Conservation (phyloP, 2,113 vertebrate genomes). For the Coturnix japonica region DNA sequence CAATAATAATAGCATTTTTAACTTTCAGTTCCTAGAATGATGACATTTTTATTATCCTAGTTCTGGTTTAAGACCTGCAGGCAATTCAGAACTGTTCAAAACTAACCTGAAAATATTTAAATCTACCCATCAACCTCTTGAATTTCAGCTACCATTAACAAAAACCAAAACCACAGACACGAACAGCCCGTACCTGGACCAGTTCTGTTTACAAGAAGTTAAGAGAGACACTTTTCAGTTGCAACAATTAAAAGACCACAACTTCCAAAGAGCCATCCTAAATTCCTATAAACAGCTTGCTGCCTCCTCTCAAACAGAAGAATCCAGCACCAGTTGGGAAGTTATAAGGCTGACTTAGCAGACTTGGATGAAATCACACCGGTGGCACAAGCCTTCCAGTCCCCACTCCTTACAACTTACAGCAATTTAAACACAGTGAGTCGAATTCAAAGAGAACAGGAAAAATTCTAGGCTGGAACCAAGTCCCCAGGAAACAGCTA, state of each 20-base stretch:
- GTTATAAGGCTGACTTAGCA: neutral
- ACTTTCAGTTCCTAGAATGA: neutral
- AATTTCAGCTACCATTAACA: neutral
- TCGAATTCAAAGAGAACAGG: neutral
- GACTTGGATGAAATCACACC: neutral
- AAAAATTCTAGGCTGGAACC: neutral
- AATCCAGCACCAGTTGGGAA: neutral
- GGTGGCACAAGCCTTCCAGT: neutral
- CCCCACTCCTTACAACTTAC: neutral
- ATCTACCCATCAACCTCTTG: neutral
- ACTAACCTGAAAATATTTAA: neutral
- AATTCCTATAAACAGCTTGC: neutral
- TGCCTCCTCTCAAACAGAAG: neutral
- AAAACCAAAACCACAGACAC: neutral
- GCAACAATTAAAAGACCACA: neutral
- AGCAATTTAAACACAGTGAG: neutral
- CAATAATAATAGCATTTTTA: neutral
- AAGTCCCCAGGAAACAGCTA: neutral
- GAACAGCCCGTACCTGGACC: neutral
- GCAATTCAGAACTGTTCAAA: neutral
- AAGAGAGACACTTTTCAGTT: neutral
- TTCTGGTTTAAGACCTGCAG: neutral
- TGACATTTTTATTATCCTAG: neutral
- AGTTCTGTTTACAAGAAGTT: neutral
- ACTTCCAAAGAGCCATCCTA: neutral